Evolutionary conservation across 1,140 invertebrate genomes (phyloP), one percentile per base, ranked within the genome.

Genomic region (Drosophila chauvacae): DNA sequence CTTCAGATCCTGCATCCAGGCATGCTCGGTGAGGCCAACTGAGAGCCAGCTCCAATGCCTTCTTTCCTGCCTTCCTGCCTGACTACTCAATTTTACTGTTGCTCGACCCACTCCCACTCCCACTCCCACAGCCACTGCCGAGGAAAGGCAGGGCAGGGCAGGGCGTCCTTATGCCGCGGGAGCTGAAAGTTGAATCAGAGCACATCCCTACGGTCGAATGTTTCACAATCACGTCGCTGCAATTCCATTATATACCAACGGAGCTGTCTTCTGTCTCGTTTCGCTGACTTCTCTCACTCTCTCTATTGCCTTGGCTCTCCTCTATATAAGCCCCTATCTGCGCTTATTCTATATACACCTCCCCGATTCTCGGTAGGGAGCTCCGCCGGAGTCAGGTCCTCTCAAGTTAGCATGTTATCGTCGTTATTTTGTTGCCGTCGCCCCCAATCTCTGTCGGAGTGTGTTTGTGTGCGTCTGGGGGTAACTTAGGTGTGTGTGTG

Each of bases 211-310:
- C 86, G 90, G 90, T 91, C 90, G 90, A 91, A 91, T 91, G 90
- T 91, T 91, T 91, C 86, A 91, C 90, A 91, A 91, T 91, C 90
- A 91, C 90, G 90, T 91, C 90, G 80, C 90, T 91, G 90, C 90
- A 91, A 91, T 91, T 90, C 86, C 82, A 91, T 91, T 91, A 91
- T 91, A 91, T 86, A 91, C 85, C 85, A 72, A 78, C 75, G 65
- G 59, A 77, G 63, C 65, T 59, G 48, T 60, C 62, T 60, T 65
- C 63, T 35, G 47, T 50, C 48, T 57, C 41, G 41, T 41, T 56
- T 65, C 44, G 41, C 58, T 62, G 63, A 35, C 37, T 47, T 44
- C 51, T 30, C 58, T 47, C 47, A 11, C 42, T 59, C n/a, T 26
- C 33, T 7, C 48, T n/a, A 28, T 50, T 7, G 48, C 37, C n/a